phyloP scores from a whole-genome alignment of 1,140 invertebrate species.

The Scaptomyza hsui region DNA sequence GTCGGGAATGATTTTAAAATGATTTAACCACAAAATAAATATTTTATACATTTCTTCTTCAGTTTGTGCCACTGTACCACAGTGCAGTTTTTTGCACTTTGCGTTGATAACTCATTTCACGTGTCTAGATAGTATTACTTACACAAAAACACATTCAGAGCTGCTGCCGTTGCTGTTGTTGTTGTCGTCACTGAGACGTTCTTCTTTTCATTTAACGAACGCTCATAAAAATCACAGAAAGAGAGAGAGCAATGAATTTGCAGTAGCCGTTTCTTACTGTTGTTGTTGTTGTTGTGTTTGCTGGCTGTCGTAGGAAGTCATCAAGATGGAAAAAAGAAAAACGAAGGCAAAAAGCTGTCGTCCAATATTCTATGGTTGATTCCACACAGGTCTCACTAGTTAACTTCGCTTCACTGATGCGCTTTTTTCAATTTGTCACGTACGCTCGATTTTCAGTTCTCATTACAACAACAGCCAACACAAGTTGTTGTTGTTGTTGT shows the following conservation, averaged over 20 bases:
- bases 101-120: conserved; percentile 78
- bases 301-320: conserved; percentile 61
- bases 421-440: conserved; percentile 84
- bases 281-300: conserved; percentile 24
- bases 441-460: conserved; percentile 64
- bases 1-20: too few species aligned
- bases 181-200: conserved; percentile 18
- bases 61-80: conserved; percentile 46
- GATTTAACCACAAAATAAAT: too few species aligned
- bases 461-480: conserved; percentile 43
- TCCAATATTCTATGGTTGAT: conserved; percentile 80
- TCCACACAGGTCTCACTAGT: conserved; percentile 81
- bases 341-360: conserved; percentile 30
- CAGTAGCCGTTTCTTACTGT: conserved; percentile 60
- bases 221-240: conserved; percentile 56
- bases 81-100: conserved; percentile 18
- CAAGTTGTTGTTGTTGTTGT: background rate
- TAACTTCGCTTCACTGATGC: conserved; percentile 82
- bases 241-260: conserved; percentile 38
- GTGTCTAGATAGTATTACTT: conserved; percentile 77
- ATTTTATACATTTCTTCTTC: too few species aligned
- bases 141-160: conserved; percentile 20
- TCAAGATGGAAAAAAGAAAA: conserved; percentile 46
- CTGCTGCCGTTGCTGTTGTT: conserved; percentile 10
- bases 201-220: conserved; percentile 52